Conservation (phyloP, 2,888 invertebrate genomes). For the Fissipunctia ypsillon region DNA sequence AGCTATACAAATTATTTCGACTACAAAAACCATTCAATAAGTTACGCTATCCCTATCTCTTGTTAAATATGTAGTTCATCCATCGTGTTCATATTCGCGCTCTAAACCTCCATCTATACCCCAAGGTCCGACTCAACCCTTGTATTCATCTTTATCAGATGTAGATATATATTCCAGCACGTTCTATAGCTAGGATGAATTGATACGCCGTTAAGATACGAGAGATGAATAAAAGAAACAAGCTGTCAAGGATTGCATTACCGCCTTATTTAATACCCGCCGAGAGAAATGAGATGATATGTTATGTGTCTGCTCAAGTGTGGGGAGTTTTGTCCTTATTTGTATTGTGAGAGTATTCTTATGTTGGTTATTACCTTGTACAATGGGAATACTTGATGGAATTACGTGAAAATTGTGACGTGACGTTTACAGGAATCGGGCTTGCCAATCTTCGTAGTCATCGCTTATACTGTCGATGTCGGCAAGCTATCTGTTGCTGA, state of each 20-base stretch:
- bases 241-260: constrained; percentile 59
- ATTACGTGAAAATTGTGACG: neutral
- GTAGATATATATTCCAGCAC: constrained; percentile 25
- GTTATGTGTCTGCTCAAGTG: constrained; percentile 35
- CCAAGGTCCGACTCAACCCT: constrained; percentile 29
- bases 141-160: constrained; percentile 39
- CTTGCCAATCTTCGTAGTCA: neutral
- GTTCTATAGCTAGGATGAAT: constrained; percentile 54
- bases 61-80: neutral
- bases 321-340: constrained; percentile 24
- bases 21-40: neutral
- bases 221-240: constrained; percentile 63
- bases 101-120: constrained; percentile 27
- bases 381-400: neutral
- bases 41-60: neutral
- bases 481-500: neutral
- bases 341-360: constrained; percentile 20
- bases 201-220: constrained; percentile 65
- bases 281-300: constrained; percentile 49
- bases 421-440: neutral
- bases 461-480: too few relatives aligned
- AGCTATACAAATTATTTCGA: neutral
- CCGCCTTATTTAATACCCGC: constrained; percentile 56
- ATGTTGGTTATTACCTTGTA: constrained; percentile 7
- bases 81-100: neutral